Evolutionary conservation across 2,797 vertebrate species (phyloP).

Genomic region (Apodemus agrarius): DNA sequence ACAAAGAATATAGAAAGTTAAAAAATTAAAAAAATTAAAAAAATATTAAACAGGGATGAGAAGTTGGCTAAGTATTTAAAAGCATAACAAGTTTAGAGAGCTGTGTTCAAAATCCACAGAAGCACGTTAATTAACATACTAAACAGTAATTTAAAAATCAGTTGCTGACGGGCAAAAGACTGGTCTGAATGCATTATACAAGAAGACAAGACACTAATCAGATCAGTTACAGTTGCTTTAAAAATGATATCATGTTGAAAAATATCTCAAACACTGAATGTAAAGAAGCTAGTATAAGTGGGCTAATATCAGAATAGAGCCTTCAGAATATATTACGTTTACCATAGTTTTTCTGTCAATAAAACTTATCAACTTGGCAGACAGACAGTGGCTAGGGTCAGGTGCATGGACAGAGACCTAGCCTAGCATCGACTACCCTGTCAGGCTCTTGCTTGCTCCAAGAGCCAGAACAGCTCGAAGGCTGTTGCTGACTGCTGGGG

Average conservation of each 20-base stretch:
- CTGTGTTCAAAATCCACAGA: background rate
- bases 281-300: background rate
- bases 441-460: too few relatives aligned
- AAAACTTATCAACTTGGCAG: background rate
- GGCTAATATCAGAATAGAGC: background rate
- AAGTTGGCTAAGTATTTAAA: background rate
- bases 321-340: background rate
- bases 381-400: too few relatives aligned
- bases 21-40: too few relatives aligned
- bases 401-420: too few relatives aligned
- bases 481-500: too few relatives aligned
- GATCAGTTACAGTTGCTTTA: background rate
- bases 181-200: background rate
- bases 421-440: too few relatives aligned
- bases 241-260: background rate
- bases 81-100: background rate
- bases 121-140: background rate
- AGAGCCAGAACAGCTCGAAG: too few relatives aligned
- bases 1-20: too few relatives aligned
- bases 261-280: background rate
- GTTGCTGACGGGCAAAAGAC: background rate
- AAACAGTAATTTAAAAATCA: conserved; percentile 1
- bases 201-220: background rate
- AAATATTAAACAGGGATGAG: background rate
- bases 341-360: background rate